Evolutionary conservation across 2,888 invertebrate genomes (phyloP).

Genomic region (Polyommatus icarus): DNA sequence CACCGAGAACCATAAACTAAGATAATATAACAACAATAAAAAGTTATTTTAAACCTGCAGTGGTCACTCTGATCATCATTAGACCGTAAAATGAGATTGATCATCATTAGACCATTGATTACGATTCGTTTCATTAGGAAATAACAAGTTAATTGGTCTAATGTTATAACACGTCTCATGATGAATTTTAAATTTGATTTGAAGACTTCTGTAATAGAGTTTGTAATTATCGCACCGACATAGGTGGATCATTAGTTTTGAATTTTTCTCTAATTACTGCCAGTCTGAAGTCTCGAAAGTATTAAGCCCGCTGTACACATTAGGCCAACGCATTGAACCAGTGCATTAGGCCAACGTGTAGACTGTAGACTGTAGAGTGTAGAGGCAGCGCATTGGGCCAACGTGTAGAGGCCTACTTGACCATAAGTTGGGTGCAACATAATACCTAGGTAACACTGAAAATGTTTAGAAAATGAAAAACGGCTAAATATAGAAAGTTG

Average conservation of each 20-base stretch:
- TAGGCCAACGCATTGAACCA: too few species aligned
- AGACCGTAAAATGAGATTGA: slow-evolving; percentile 40
- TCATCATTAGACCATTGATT: slow-evolving; percentile 47
- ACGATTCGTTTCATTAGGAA: slow-evolving; percentile 50
- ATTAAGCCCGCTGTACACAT: too few species aligned
- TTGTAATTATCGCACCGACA: not conserved
- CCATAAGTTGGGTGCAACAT: too few species aligned
- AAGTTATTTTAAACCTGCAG: not conserved
- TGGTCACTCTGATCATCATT: slow-evolving; percentile 34
- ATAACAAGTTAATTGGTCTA: slow-evolving; percentile 45
- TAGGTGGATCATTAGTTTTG: slow-evolving; percentile 6
- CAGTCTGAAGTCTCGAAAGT: too few species aligned
- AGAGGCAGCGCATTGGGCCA: too few species aligned
- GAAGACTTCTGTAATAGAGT: not conserved
- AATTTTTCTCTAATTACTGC: not conserved
- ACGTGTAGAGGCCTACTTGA: too few species aligned
- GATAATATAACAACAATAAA: not conserved
- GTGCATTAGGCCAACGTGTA: too few species aligned
- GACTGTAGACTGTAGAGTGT: too few species aligned
- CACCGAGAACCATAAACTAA: slow-evolving; percentile 1
- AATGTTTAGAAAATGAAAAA: too few species aligned
- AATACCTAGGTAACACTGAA: too few species aligned
- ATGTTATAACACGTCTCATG: slow-evolving; percentile 43
- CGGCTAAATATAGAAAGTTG: too few species aligned
- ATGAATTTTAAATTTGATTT: slow-evolving; percentile 34